Percentiles rank a stretch among this genome's conserved stretches.
Evolutionary conservation across 2,888 invertebrate genomes (phyloP).

Genomic region (Palloptera scutellata): DNA sequence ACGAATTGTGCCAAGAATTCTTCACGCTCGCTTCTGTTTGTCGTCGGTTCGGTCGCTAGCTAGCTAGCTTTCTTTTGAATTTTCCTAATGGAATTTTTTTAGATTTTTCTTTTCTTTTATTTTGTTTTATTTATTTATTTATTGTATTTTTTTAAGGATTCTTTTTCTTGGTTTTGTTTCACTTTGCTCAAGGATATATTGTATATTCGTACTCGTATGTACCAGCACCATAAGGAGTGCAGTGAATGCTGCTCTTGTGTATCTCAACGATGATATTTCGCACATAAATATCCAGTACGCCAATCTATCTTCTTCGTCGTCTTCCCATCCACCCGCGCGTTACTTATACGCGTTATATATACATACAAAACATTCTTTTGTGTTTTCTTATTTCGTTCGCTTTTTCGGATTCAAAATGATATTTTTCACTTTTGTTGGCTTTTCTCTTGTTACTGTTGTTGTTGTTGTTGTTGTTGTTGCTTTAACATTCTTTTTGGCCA

Average conservation of each 20-base stretch:
- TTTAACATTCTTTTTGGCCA: slow-evolving; percentile 32
- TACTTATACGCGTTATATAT: not conserved
- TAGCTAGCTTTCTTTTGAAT: slow-evolving; percentile 11
- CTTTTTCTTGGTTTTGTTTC: not conserved
- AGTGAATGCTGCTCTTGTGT: slow-evolving; percentile 23
- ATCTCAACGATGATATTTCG: slow-evolving; percentile 51
- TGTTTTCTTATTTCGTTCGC: slow-evolving; percentile 22
- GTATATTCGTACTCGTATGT: not conserved
- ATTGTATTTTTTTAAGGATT: not conserved
- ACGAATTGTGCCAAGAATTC: slow-evolving; percentile 9
- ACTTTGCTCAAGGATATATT: not conserved
- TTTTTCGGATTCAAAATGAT: slow-evolving; percentile 43
- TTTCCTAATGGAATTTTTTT: slow-evolving; percentile 32
- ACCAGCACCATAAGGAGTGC: slow-evolving; percentile 18
- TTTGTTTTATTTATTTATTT: not conserved
- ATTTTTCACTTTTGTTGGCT: slow-evolving; percentile 32
- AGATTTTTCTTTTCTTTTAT: not conserved
- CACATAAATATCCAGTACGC: slow-evolving; percentile 55
- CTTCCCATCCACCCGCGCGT: not conserved
- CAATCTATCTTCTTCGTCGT: slow-evolving; percentile 53
- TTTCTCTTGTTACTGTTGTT: slow-evolving; percentile 16
- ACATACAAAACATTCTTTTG: slow-evolving; percentile 50
- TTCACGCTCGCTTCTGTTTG: not conserved
- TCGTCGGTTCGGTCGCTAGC: not conserved
- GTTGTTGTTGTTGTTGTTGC: slow-evolving; percentile 21